Conservation (phyloP, 2,113 vertebrate species). For the Oreotrochilus melanogaster region DNA sequence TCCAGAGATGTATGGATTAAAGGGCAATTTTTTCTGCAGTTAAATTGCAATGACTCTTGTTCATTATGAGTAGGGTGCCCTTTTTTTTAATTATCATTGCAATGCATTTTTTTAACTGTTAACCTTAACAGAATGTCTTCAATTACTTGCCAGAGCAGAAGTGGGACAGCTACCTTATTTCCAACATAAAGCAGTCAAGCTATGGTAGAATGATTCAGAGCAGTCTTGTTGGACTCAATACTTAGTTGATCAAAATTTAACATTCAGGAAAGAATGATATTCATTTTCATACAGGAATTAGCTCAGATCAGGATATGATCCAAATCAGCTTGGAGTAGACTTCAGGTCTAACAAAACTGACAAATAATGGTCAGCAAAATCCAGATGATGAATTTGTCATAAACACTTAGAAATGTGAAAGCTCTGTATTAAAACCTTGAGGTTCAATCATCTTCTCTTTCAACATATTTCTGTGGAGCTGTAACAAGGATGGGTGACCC, state of each 20-base stretch:
- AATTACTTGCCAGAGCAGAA: neutral
- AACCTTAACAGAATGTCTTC: neutral
- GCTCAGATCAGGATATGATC: neutral
- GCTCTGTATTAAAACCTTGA: neutral
- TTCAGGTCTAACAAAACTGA: neutral
- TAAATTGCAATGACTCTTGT: neutral
- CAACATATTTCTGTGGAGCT: neutral
- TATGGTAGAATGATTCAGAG: neutral
- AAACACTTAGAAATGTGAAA: neutral
- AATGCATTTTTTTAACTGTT: slow-evolving; percentile 10
- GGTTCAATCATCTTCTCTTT: neutral
- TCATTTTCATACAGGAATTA: neutral
- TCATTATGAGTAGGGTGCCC: neutral
- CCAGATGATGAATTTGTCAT: neutral
- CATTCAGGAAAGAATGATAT: neutral
- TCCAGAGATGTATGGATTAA: neutral
- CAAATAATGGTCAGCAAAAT: neutral
- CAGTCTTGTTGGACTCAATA: neutral
- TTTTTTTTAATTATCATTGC: slow-evolving; percentile 42
- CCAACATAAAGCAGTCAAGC: neutral
- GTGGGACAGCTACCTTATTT: neutral
- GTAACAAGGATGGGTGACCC: neutral
- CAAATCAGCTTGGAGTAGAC: neutral
- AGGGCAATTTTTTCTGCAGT: neutral
- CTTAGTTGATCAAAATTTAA: neutral